phyloP scores from a whole-genome alignment of 2,888 invertebrate genomes.

The Dolichopus griseipennis region DNA sequence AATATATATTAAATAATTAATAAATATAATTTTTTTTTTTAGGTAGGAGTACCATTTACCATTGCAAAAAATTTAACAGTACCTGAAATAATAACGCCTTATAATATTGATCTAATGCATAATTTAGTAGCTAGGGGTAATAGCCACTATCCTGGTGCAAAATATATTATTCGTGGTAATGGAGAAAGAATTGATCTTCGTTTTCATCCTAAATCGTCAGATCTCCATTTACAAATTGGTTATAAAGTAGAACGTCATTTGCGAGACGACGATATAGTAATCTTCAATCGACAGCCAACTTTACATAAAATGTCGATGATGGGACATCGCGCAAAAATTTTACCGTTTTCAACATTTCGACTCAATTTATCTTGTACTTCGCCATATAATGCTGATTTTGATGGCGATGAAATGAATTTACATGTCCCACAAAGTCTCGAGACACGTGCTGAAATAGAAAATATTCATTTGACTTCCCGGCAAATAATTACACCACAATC shows the following conservation, averaged over 20 bases:
- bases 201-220: conserved; percentile 56
- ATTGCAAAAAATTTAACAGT: conserved; percentile 60
- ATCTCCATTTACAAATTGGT: conserved; percentile 48
- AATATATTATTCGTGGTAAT: conserved; percentile 58
- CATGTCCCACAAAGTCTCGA: conserved; percentile 57
- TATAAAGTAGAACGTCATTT: conserved; percentile 53
- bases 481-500: conserved; percentile 60
- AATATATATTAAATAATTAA: neutral
- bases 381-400: conserved; percentile 64
- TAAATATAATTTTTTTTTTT: neutral
- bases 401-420: conserved; percentile 63
- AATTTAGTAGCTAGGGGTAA: conserved; percentile 54
- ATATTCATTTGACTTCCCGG: conserved; percentile 53
- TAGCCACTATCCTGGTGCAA: conserved; percentile 58
- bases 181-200: conserved; percentile 57
- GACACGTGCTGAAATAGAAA: conserved; percentile 51
- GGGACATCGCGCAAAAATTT: conserved; percentile 52
- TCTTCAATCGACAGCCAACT: conserved; percentile 61
- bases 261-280: conserved; percentile 55
- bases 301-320: conserved; percentile 67
- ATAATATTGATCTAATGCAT: conserved; percentile 56
- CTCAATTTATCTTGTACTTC: conserved; percentile 58
- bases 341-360: conserved; percentile 61
- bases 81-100: conserved; percentile 59
- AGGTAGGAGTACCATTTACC: conserved; percentile 55